Evolutionary conservation across 2,888 invertebrate species (phyloP).

Genomic region (Epicampocera succincta): DNA sequence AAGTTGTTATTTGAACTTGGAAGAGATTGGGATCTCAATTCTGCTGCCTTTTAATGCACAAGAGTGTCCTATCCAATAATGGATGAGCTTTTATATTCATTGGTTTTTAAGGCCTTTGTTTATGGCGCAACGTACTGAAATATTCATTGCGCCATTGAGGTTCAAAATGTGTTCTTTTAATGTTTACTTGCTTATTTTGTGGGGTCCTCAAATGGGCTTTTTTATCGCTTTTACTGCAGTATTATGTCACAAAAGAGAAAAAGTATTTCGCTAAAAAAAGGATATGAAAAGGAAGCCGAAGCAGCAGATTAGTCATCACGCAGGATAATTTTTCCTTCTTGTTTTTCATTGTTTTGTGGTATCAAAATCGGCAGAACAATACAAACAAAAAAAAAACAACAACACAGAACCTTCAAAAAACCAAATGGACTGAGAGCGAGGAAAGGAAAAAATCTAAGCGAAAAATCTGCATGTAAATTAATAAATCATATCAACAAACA

Average conservation of each 20-base stretch:
- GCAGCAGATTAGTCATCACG: slow-evolving; percentile 34
- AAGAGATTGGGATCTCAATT: not conserved
- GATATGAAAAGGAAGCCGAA: slow-evolving; percentile 25
- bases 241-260: slow-evolving; percentile 7
- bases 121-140: slow-evolving; percentile 39
- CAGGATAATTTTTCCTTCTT: slow-evolving; percentile 4
- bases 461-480: slow-evolving; percentile 68
- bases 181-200: slow-evolving; percentile 41
- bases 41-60: not conserved
- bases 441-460: not conserved
- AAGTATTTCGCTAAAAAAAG: not conserved
- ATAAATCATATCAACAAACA: slow-evolving; percentile 70
- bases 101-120: slow-evolving; percentile 32
- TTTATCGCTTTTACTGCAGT: slow-evolving; percentile 65
- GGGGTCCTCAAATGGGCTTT: slow-evolving; percentile 25
- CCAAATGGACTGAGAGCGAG: not conserved
- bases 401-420: not conserved
- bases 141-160: not conserved
- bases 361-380: slow-evolving; percentile 5
- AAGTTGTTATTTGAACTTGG: not conserved
- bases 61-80: slow-evolving; percentile 20
- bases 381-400: not conserved
- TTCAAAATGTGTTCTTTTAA: slow-evolving; percentile 23
- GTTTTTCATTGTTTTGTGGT: slow-evolving; percentile 1
- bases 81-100: slow-evolving; percentile 1